A percentile compares a stretch with the other conserved stretches of the same genome.
Conservation (phyloP, 2,888 invertebrate species). For the Hanleya hanleyi region DNA sequence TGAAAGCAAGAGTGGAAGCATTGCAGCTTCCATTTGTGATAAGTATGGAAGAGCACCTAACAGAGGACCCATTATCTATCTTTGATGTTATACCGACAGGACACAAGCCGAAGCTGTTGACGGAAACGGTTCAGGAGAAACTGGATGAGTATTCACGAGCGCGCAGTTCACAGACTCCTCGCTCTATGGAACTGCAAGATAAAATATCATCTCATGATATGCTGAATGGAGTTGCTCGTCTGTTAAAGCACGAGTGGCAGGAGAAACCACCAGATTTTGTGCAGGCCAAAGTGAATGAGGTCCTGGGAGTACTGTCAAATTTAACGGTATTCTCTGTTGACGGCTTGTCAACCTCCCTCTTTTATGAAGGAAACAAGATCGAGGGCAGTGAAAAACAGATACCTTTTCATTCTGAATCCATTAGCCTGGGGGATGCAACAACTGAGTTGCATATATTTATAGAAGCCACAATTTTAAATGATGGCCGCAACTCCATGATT, state of each 20-base stretch:
- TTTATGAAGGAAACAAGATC: not conserved
- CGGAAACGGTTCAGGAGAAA: constrained; percentile 39
- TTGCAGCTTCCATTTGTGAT: constrained; percentile 23
- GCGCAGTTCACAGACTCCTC: not conserved
- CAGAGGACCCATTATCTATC: constrained; percentile 10
- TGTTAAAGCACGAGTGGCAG: not conserved
- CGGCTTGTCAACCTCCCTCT: not conserved
- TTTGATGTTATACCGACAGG: constrained; percentile 32
- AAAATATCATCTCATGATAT: not conserved
- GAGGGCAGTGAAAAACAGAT: not conserved
- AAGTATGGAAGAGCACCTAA: constrained; percentile 10
- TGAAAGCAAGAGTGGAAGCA: constrained; percentile 4
- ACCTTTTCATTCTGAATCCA: not conserved
- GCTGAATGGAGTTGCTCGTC: not conserved
- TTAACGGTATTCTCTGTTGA: not conserved
- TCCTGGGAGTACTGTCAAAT: not conserved
- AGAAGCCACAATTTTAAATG: not conserved
- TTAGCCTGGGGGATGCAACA: not conserved
- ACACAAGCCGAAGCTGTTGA: constrained; percentile 40
- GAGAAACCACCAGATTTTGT: not conserved
- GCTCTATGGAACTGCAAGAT: not conserved
- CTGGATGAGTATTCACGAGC: constrained; percentile 13
- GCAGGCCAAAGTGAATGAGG: not conserved
- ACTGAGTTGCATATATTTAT: not conserved
- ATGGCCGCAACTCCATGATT: not conserved